These are phyloP conservation scores for Achlya flavicornis DNA, from an alignment of 2,888 invertebrate species.

Conservation along the genomic window DNA sequence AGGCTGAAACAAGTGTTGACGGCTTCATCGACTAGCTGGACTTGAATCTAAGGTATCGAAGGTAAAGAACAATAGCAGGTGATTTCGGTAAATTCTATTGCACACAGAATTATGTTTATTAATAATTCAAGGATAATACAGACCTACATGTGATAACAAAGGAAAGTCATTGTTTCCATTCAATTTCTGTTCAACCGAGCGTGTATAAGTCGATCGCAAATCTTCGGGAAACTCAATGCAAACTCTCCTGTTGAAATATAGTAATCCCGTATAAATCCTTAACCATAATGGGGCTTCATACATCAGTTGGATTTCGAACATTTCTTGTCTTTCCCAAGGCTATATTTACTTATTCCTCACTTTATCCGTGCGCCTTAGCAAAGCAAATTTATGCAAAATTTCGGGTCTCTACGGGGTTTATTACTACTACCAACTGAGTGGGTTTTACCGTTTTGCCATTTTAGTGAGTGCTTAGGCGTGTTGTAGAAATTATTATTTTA, in stretches of 20 bases:
- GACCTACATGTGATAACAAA: background rate
- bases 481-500: conserved; percentile 3
- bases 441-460: background rate
- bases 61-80: background rate
- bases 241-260: conserved; percentile 7
- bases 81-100: background rate
- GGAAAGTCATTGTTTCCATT: conserved; percentile 1
- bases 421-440: background rate
- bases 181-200: conserved; percentile 9
- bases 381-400: conserved; percentile 9
- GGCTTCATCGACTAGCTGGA: background rate
- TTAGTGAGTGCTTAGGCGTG: background rate
- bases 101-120: background rate
- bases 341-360: background rate
- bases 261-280: conserved; percentile 7
- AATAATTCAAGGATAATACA: background rate
- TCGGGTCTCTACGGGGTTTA: conserved; percentile 4
- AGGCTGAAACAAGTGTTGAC: background rate
- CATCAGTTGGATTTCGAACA: conserved; percentile 1
- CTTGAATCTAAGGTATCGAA: background rate
- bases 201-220: conserved; percentile 16
- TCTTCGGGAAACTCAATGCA: conserved; percentile 17
- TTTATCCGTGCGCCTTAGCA: conserved; percentile 5
- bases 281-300: background rate
- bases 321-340: background rate